Evolutionary conservation across 1,140 invertebrate genomes (phyloP), one percentile per base, ranked within the genome.

Genomic region (Leptoteleia sp.): DNA sequence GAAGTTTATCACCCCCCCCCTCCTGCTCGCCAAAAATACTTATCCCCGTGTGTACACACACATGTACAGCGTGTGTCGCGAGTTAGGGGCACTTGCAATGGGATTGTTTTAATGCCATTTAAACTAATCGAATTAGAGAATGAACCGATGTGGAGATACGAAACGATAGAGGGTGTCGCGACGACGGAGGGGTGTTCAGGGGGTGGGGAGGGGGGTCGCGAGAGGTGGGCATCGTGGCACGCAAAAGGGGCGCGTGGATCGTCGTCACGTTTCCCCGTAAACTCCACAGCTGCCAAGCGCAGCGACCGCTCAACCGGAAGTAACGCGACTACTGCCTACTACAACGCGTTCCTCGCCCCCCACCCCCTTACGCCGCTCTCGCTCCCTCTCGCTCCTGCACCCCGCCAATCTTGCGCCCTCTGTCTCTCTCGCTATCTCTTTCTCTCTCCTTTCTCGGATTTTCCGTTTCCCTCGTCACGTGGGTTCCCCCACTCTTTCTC

Each of bases 91-190:
- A 82, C 67, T 82, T 48, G 81, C 84, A 87, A 89, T 82, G 81
- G 87, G 87, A 89, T 89, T 89, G 87, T 89, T 89, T 88, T 89
- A 89, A 89, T 89, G 85, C 86, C 87, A 87, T 89, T 89, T 89
- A 86, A 87, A 85, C 86, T 89, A 89, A 89, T 89, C 88, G 87
- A 89, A 89, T 89, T 88, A 89, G 83, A 82, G 87, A 87, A 85
- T 81, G 84, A 88, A 86, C 81, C 80, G 84, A 88, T 87, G 86
- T 86, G 86, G 80, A 84, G 85, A 88, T 87, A 76, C 81, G 76
- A 55, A 68, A 57, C 54, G 65, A 67, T 72, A 68, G 54, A 47
- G 71, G 65, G 50, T 72, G 68, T 59, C 54, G 61, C 25, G 50
- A 16, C 38, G 40, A 67, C 61, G 54, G 16, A 19, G 38, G 31